Conservation (phyloP, 2,113 vertebrate genomes). For the Athene cunicularia region DNA sequence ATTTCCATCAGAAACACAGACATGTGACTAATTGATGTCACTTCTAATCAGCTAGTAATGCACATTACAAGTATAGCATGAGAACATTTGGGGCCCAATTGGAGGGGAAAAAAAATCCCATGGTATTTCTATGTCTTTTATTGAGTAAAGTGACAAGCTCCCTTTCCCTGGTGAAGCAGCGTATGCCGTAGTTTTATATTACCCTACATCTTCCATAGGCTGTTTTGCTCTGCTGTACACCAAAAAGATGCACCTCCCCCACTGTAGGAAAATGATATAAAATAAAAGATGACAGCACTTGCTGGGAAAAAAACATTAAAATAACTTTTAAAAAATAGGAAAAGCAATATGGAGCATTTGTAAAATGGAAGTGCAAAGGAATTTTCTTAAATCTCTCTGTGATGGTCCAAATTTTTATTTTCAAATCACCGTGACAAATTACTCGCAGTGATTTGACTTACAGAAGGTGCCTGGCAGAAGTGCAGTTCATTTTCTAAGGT, state of each 20-base stretch:
- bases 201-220: neutral
- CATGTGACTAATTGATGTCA: slow-evolving; percentile 80
- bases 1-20: slow-evolving; percentile 83
- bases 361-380: neutral
- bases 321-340: neutral
- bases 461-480: neutral
- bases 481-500: neutral
- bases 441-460: neutral
- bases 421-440: neutral
- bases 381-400: neutral
- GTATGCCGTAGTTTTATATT: slow-evolving; percentile 29
- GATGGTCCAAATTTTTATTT: neutral
- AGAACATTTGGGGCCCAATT: slow-evolving; percentile 58
- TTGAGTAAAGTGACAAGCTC: slow-evolving; percentile 53
- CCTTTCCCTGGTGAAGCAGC: slow-evolving; percentile 21
- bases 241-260: neutral
- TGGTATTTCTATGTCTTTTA: slow-evolving; percentile 52
- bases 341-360: neutral
- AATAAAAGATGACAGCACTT: neutral
- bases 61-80: slow-evolving; percentile 56
- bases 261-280: neutral
- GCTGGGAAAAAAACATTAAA: neutral
- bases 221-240: neutral
- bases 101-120: slow-evolving; percentile 16
- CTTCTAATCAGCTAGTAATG: slow-evolving; percentile 73